A percentile compares a stretch with the other conserved stretches of the same genome.
Evolutionary conservation across 2,797 vertebrate species (phyloP).

Genomic region (Lacerta agilis): DNA sequence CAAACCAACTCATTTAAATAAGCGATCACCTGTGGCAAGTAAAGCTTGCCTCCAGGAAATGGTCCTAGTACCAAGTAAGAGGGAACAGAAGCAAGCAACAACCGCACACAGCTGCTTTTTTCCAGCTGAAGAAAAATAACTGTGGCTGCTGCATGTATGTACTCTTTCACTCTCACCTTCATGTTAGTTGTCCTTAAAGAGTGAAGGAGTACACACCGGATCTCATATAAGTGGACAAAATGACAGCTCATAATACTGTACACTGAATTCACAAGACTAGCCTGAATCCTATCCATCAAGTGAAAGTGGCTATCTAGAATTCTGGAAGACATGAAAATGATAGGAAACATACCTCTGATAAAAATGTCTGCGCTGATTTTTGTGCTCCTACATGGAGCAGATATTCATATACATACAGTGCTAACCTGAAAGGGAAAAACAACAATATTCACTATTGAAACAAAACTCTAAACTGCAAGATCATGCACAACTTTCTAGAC

Average conservation of each 20-base stretch:
- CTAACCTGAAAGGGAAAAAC: constrained; percentile 86
- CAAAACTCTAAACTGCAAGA: constrained; percentile 7
- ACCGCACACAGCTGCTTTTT: not conserved
- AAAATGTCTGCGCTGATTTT: constrained; percentile 98
- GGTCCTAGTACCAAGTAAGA: not conserved
- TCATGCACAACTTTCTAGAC: not conserved
- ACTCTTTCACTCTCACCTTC: not conserved
- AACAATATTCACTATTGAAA: constrained; percentile 52
- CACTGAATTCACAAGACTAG: not conserved
- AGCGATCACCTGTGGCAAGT: not conserved
- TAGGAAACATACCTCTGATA: constrained; percentile 91
- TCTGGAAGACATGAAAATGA: constrained; percentile 32
- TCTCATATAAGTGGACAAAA: not conserved
- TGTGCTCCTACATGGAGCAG: constrained; percentile 98
- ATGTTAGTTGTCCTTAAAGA: not conserved
- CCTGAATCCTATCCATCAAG: not conserved
- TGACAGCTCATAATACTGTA: not conserved
- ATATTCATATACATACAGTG: constrained; percentile 98
- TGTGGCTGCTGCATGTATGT: not conserved
- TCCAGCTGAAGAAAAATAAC: not conserved
- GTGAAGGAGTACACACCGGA: not conserved
- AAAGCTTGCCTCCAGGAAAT: not conserved
- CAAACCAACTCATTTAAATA: too few species aligned
- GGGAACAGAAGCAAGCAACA: not conserved
- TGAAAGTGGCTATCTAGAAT: constrained; percentile 12